Percentiles rank a stretch among this genome's conserved stretches.
Conservation (phyloP, 2,113 vertebrate genomes). For the Paralichthys olivaceus region DNA sequence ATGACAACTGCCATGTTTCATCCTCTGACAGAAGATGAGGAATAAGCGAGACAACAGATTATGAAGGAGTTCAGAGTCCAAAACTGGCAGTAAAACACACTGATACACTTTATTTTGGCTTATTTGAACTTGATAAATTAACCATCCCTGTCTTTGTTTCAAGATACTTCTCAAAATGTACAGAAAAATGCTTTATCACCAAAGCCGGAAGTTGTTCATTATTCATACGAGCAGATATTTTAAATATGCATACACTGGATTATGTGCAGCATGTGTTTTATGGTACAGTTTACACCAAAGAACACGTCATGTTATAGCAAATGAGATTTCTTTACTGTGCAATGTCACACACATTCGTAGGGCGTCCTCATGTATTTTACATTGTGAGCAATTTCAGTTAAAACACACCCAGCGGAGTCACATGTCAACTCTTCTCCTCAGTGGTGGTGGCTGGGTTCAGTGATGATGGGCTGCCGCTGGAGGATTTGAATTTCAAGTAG, state of each 20-base stretch:
- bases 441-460: background rate
- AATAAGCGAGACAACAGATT: background rate
- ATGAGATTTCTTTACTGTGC: conserved; percentile 30
- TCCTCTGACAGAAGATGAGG: background rate
- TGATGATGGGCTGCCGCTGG: background rate
- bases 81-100: background rate
- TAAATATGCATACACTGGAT: conserved; percentile 63
- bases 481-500: background rate
- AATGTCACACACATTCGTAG: conserved; percentile 2
- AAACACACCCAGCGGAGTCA: conserved; percentile 38
- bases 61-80: background rate
- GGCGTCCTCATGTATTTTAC: conserved; percentile 53
- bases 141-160: background rate
- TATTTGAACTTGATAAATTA: conserved; percentile 15
- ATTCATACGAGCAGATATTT: conserved; percentile 58
- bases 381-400: conserved; percentile 42
- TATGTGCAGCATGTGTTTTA: conserved; percentile 65
- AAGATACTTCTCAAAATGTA: conserved; percentile 20
- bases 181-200: conserved; percentile 39
- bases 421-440: background rate
- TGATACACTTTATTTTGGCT: background rate
- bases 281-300: conserved; percentile 55
- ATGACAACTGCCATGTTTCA: conserved; percentile 15
- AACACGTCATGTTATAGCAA: conserved; percentile 37
- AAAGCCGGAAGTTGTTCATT: conserved; percentile 31